phyloP scores from a whole-genome alignment of 2,113 vertebrate genomes.

The Leptobrachium ailaonicum region DNA sequence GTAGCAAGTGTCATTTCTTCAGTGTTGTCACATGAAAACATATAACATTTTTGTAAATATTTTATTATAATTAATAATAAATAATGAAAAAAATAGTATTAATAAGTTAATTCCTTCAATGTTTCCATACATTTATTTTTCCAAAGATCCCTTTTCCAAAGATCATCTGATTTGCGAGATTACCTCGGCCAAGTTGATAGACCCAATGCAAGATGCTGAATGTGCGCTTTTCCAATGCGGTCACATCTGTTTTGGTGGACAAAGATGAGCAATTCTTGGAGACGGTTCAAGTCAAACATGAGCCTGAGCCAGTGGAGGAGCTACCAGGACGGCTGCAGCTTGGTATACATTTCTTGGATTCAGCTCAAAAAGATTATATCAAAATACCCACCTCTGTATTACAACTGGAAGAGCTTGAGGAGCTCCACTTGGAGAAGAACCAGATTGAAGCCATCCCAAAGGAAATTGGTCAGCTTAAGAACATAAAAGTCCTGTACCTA shows the following conservation, averaged over 20 bases:
- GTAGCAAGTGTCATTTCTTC: too few relatives aligned
- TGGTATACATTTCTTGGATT: conserved; percentile 60
- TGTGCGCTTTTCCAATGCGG: neutral
- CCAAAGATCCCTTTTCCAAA: neutral
- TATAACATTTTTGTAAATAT: too few relatives aligned
- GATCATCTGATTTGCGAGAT: neutral
- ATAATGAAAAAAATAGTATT: too few relatives aligned
- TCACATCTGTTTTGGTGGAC: conserved; percentile 21
- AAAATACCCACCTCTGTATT: conserved; percentile 53
- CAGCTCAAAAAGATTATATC: conserved; percentile 49
- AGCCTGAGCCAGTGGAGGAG: conserved; percentile 6
- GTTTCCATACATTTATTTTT: neutral
- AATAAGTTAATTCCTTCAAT: too few relatives aligned
- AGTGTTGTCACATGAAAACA: too few relatives aligned
- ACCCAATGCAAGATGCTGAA: rapidly evolving
- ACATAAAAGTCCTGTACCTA: conserved; percentile 61
- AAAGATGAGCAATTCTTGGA: conserved; percentile 29
- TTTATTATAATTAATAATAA: too few relatives aligned
- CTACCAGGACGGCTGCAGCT: conserved; percentile 5
- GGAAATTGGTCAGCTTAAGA: conserved; percentile 52
- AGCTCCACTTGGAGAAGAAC: conserved; percentile 66
- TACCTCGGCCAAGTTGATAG: conserved; percentile 20
- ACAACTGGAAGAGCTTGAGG: conserved; percentile 62
- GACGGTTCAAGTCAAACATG: conserved; percentile 21
- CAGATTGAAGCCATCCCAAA: conserved; percentile 54